Percentiles rank a stretch among this genome's conserved stretches.
phyloP scores from a whole-genome alignment of 2,888 invertebrate genomes.

The Tromatobia lineatoria region DNA sequence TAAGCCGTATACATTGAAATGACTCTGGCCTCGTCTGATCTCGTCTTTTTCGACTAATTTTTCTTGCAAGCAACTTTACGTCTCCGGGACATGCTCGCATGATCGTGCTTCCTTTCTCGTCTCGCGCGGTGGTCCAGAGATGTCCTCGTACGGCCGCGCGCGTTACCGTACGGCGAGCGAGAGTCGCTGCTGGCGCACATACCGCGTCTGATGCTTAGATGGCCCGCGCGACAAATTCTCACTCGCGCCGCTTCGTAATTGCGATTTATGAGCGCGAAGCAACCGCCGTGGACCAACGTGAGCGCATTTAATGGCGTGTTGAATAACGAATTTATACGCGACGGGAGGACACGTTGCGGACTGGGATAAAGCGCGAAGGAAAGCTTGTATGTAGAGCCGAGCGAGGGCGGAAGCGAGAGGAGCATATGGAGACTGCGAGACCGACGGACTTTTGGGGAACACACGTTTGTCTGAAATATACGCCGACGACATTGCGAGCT shows the following conservation, averaged over 20 bases:
- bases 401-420: constrained; percentile 55
- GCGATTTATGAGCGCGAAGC: constrained; percentile 81
- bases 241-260: constrained; percentile 84
- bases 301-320: constrained; percentile 84
- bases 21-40: neutral
- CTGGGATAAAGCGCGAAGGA: constrained; percentile 45
- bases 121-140: constrained; percentile 51
- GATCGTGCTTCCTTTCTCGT: constrained; percentile 56
- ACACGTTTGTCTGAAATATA: constrained; percentile 58
- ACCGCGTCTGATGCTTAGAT: constrained; percentile 67
- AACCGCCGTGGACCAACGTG: constrained; percentile 70
- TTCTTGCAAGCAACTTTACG: neutral
- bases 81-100: constrained; percentile 49
- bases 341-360: constrained; percentile 42
- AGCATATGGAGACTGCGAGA: constrained; percentile 41
- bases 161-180: constrained; percentile 41
- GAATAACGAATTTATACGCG: constrained; percentile 84
- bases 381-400: neutral
- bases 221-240: constrained; percentile 84
- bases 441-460: constrained; percentile 48
- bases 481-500: constrained; percentile 49
- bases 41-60: constrained; percentile 29
- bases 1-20: constrained; percentile 15
- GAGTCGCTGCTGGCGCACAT: constrained; percentile 6
- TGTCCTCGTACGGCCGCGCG: constrained; percentile 51